Conservation (phyloP, 2,113 vertebrate species). For the Antechinus stuartii region DNA sequence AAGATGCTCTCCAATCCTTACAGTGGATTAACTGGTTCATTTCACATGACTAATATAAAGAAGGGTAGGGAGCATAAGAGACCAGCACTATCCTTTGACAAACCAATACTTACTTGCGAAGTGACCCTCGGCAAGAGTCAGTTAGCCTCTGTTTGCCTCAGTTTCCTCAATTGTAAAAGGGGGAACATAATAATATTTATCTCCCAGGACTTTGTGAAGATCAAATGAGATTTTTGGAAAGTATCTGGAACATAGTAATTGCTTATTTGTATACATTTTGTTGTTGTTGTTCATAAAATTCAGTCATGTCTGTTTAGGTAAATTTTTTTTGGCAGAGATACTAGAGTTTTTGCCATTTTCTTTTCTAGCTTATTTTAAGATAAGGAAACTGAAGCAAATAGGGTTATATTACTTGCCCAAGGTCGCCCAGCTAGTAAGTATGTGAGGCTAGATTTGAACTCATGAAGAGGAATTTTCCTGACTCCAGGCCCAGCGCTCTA, state of each 20-base stretch:
- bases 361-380: no score
- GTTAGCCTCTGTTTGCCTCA: background rate
- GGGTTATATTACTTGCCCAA: no score
- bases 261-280: background rate
- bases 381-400: no score
- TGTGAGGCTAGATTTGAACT: no score
- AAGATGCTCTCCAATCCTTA: background rate
- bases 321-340: no score
- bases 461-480: no score
- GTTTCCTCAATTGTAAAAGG: background rate
- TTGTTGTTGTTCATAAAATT: no score
- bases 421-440: no score
- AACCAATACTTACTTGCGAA: background rate
- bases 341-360: no score
- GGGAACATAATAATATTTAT: background rate
- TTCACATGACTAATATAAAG: background rate
- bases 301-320: no score
- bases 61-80: background rate
- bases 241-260: background rate
- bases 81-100: background rate
- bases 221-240: background rate
- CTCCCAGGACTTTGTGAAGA: background rate
- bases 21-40: background rate
- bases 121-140: background rate
- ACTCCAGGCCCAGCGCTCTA: no score